Conservation (phyloP, 2,888 invertebrate species). For the Caenorhabditis sp. region DNA sequence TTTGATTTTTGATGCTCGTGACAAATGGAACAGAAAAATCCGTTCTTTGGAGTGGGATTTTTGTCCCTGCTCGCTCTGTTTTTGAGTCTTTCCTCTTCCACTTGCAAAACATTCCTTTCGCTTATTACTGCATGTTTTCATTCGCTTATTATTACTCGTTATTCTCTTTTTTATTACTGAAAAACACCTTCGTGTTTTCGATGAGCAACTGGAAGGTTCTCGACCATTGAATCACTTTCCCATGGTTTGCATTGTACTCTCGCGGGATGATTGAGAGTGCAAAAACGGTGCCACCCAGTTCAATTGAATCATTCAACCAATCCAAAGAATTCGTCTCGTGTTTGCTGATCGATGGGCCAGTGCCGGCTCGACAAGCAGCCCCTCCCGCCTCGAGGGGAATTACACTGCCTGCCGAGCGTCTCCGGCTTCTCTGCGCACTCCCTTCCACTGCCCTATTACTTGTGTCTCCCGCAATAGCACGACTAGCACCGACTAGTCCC, state of each 20-base stretch:
- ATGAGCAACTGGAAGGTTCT: no score
- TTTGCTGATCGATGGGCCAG: constrained; percentile 45
- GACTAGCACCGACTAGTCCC: constrained; percentile 56
- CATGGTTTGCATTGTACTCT: no score
- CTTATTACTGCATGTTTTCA: not conserved
- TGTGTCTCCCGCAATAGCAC: constrained; percentile 39
- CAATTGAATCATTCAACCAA: no score
- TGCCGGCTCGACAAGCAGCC: constrained; percentile 19
- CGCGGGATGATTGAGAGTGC: no score
- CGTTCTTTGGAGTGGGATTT: no score
- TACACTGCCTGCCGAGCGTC: constrained; percentile 33
- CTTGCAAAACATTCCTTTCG: not conserved
- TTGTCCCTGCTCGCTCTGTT: no score
- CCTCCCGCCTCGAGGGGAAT: constrained; percentile 37
- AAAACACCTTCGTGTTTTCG: no score
- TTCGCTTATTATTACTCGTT: not conserved
- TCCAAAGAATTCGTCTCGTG: constrained; percentile 10
- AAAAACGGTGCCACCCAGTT: no score
- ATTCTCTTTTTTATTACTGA: not conserved
- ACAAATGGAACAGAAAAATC: no score
- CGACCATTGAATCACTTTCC: no score
- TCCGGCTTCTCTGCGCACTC: constrained; percentile 22
- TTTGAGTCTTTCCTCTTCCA: not conserved
- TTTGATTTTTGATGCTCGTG: constrained; percentile 26
- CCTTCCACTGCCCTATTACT: constrained; percentile 5